Conservation (phyloP, 2,888 invertebrate species). For the Epinotia nisella region DNA sequence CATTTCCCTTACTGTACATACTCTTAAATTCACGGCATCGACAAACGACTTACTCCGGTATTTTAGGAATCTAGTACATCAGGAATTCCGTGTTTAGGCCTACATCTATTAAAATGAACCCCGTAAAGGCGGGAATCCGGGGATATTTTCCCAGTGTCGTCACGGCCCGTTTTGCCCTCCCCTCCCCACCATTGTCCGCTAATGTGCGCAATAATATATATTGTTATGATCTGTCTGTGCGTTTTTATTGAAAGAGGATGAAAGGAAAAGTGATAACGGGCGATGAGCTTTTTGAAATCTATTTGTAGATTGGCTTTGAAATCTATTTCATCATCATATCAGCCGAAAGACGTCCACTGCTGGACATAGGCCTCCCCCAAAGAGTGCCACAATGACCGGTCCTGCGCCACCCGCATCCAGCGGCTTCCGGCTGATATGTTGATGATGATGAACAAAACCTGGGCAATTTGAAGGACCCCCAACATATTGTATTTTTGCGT, state of each 20-base stretch:
- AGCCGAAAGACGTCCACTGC: no score
- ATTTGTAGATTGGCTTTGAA: no score
- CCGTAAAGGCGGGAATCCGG: conserved; percentile 1
- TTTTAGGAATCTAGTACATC: not conserved
- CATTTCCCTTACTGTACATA: no score
- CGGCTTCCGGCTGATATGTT: no score
- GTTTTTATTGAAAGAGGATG: conserved; percentile 20
- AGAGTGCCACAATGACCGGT: no score
- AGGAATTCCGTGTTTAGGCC: not conserved
- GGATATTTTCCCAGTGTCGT: conserved; percentile 25
- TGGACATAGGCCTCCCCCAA: no score
- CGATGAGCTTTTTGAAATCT: conserved; percentile 15
- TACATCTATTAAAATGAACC: not conserved
- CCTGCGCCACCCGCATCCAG: no score
- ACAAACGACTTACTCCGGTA: not conserved
- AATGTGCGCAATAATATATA: conserved; percentile 33
- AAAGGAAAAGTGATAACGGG: conserved; percentile 10
- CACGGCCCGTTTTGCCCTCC: conserved; percentile 4
- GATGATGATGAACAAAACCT: no score
- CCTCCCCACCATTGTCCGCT: conserved; percentile 14
- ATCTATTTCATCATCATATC: no score
- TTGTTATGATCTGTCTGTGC: conserved; percentile 13
- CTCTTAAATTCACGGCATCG: not conserved
- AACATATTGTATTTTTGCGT: no score
- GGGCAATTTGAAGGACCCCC: no score